phyloP scores from a whole-genome alignment of 2,888 invertebrate species.

The Cryptocephalus primarius region DNA sequence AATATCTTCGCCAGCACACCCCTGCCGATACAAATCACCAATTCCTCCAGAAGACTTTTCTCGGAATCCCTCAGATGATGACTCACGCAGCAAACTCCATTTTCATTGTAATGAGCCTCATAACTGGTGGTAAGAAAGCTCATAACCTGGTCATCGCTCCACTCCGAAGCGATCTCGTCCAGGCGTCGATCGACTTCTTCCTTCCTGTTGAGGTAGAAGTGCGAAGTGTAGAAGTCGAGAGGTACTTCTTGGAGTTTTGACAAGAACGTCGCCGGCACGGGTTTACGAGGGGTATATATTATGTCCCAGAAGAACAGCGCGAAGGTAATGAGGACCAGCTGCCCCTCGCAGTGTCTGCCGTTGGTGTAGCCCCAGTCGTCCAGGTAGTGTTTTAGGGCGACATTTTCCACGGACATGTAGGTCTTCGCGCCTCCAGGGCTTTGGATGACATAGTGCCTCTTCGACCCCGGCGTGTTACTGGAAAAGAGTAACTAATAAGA shows the following conservation, averaged over 20 bases:
- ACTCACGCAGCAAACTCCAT: constrained; percentile 17
- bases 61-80: constrained; percentile 19
- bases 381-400: constrained; percentile 43
- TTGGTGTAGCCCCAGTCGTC: constrained; percentile 34
- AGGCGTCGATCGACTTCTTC: constrained; percentile 46
- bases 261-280: constrained; percentile 49
- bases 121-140: constrained; percentile 32
- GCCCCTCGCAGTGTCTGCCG: constrained; percentile 36
- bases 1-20: constrained; percentile 46
- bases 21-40: constrained; percentile 45
- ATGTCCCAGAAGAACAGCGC: constrained; percentile 65
- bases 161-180: constrained; percentile 28
- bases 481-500: constrained; percentile 8
- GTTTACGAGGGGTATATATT: constrained; percentile 42
- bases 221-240: constrained; percentile 53
- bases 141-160: constrained; percentile 35
- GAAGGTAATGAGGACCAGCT: constrained; percentile 23
- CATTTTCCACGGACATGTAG: constrained; percentile 44
- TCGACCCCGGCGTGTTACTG: constrained; percentile 24
- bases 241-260: constrained; percentile 46
- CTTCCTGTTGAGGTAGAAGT: constrained; percentile 58
- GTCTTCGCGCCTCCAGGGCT: constrained; percentile 27
- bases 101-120: constrained; percentile 30
- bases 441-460: constrained; percentile 25
- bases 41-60: constrained; percentile 25